Percentiles rank a stretch among this genome's conserved stretches.
Evolutionary conservation across 2,888 invertebrate genomes (phyloP).

Genomic region (Lithodes maja): DNA sequence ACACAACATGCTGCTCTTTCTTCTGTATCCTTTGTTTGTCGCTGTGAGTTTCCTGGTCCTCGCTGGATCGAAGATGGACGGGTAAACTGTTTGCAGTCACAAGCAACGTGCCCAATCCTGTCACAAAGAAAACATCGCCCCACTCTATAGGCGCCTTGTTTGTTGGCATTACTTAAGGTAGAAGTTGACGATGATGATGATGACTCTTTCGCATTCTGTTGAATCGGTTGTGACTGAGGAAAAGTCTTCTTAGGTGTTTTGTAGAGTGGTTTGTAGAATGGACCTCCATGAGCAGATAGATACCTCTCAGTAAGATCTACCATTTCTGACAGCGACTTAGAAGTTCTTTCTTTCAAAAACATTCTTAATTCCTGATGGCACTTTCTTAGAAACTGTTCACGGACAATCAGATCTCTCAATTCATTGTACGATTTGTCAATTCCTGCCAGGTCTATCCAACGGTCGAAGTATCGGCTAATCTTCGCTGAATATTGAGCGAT

Average conservation of each 20-base stretch:
- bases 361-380: neutral
- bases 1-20: too few relatives aligned
- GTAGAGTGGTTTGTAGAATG: neutral
- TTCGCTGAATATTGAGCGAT: neutral
- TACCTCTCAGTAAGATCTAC: neutral
- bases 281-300: neutral
- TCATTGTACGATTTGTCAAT: neutral
- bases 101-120: neutral
- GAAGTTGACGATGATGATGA: neutral
- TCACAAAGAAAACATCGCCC: neutral
- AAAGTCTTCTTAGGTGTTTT: neutral
- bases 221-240: neutral
- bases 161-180: neutral
- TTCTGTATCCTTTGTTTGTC: too few relatives aligned
- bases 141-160: neutral
- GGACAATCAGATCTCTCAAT: neutral
- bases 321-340: neutral
- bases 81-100: neutral
- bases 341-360: neutral
- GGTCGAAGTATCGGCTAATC: too few relatives aligned
- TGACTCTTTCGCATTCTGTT: neutral
- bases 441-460: neutral
- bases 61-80: too few relatives aligned
- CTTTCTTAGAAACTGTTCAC: neutral
- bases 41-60: too few relatives aligned